phyloP scores from a whole-genome alignment of 2,797 vertebrate species.

The Alca torda region DNA sequence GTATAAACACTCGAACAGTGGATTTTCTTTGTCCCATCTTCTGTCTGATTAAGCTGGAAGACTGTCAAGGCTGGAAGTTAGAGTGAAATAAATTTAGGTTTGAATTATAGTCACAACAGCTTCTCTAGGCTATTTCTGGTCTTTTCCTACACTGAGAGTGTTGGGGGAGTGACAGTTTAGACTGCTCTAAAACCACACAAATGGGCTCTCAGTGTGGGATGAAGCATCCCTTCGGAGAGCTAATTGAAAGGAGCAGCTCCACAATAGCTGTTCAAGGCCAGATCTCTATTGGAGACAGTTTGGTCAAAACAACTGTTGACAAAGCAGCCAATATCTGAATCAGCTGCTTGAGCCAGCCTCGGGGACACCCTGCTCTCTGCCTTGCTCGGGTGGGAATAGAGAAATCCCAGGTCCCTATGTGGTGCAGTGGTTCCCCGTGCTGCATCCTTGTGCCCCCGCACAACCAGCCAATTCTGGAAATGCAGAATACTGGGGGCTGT shows the following conservation, averaged over 20 bases:
- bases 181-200: background rate
- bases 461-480: background rate
- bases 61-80: background rate
- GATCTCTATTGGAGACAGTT: background rate
- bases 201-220: background rate
- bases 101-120: background rate
- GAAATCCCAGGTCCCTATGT: background rate
- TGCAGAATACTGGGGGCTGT: accelerated
- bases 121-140: background rate
- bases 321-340: background rate
- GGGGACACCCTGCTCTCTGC: background rate
- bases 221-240: conserved; percentile 23
- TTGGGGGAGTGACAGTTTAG: background rate
- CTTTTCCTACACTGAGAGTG: background rate
- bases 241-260: conserved; percentile 23
- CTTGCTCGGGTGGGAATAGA: background rate
- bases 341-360: background rate
- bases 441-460: background rate
- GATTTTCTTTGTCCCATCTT: background rate
- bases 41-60: background rate
- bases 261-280: conserved; percentile 24
- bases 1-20: background rate
- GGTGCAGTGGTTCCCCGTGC: background rate
- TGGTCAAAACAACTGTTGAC: background rate
- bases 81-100: background rate